Conservation (phyloP, 2,888 invertebrate species). For the Sericinus montela region DNA sequence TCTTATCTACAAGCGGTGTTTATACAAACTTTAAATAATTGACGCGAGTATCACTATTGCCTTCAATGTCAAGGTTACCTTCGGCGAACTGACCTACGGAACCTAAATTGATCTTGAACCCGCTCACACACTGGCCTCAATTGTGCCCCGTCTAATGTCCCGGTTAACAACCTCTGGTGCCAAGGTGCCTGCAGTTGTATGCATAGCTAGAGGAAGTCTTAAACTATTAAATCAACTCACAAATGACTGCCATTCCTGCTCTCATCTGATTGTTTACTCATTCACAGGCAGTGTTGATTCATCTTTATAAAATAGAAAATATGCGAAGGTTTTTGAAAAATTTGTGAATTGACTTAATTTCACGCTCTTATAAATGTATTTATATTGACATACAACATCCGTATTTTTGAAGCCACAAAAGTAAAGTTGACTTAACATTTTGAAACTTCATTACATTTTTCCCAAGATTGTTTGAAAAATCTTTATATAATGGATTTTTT, state of each 20-base stretch:
- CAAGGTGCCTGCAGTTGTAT: conserved; percentile 72
- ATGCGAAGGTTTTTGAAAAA: too few relatives aligned
- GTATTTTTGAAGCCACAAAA: too few relatives aligned
- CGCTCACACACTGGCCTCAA: conserved; percentile 78
- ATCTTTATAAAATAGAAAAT: too few relatives aligned
- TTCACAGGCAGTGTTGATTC: conserved; percentile 1
- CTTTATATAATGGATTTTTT: too few relatives aligned
- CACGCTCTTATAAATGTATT: too few relatives aligned
- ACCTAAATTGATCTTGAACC: conserved; percentile 79
- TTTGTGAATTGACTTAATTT: too few relatives aligned
- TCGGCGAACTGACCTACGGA: conserved; percentile 78
- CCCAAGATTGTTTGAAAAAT: too few relatives aligned
- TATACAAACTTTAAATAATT: conserved; percentile 11
- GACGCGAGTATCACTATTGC: conserved; percentile 49
- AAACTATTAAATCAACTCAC: conserved; percentile 37
- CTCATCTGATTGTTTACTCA: conserved; percentile 3
- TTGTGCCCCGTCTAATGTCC: conserved; percentile 74
- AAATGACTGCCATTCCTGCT: conserved; percentile 13
- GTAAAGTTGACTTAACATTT: too few relatives aligned
- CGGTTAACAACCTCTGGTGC: conserved; percentile 78
- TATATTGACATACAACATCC: too few relatives aligned
- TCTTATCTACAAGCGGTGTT: background rate
- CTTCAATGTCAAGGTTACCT: conserved; percentile 77
- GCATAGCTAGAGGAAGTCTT: conserved; percentile 53
- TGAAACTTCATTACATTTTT: too few relatives aligned